Percentiles rank a stretch among this genome's conserved stretches.
These are phyloP conservation scores for Okamejei kenojei DNA, from an alignment of 2,797 vertebrate genomes.

Conservation along the genomic window DNA sequence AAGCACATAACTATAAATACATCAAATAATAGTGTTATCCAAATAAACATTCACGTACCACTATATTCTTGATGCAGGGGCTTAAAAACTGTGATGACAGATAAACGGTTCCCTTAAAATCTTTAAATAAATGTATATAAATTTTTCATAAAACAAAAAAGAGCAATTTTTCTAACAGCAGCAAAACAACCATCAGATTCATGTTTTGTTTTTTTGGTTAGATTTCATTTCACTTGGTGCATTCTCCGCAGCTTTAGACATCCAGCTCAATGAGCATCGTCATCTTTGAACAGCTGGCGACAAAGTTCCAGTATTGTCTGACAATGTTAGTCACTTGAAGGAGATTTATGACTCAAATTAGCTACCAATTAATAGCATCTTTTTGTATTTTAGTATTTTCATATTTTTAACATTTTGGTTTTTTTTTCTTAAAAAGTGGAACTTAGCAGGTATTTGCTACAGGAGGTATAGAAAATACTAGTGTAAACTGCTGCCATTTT, in stretches of 20 bases:
- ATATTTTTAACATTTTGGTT: too few relatives aligned
- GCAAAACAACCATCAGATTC: slow-evolving; percentile 49
- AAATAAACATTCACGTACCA: slow-evolving; percentile 64
- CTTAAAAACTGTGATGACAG: slow-evolving; percentile 53
- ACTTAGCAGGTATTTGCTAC: not conserved
- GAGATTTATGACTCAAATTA: slow-evolving; percentile 4
- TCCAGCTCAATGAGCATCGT: slow-evolving; percentile 44
- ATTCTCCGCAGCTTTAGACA: slow-evolving; percentile 38
- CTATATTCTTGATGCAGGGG: slow-evolving; percentile 56
- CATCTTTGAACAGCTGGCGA: slow-evolving; percentile 36
- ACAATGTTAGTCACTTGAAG: slow-evolving; percentile 27
- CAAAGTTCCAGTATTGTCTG: slow-evolving; percentile 31
- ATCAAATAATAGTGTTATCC: slow-evolving; percentile 78
- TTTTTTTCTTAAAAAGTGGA: not conserved
- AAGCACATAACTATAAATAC: slow-evolving; percentile 97
- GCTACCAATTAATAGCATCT: slow-evolving; percentile 9
- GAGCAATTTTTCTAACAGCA: slow-evolving; percentile 50
- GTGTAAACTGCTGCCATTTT: not conserved
- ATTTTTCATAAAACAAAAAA: slow-evolving; percentile 58
- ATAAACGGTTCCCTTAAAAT: slow-evolving; percentile 57
- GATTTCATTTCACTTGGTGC: slow-evolving; percentile 47
- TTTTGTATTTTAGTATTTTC: too few relatives aligned
- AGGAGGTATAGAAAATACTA: slow-evolving; percentile 35
- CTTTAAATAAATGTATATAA: slow-evolving; percentile 89
- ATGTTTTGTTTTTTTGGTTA: slow-evolving; percentile 50